Percentiles rank a stretch among this genome's conserved stretches.
Evolutionary conservation across 2,888 invertebrate species (phyloP).

Genomic region (Alloscopus bannaensis): DNA sequence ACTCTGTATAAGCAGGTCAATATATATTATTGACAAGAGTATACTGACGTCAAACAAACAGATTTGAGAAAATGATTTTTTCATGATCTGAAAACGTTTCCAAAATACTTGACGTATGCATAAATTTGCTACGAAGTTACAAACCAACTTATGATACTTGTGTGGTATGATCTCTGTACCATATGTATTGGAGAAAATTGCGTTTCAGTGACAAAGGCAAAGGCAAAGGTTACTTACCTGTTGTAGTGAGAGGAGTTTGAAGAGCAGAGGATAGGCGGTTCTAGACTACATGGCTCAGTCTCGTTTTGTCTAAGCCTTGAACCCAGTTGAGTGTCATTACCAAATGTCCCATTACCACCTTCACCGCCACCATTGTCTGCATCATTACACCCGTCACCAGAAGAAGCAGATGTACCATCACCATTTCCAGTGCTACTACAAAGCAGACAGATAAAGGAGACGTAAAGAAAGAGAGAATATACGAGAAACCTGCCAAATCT

Average conservation of each 20-base stretch:
- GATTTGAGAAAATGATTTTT: no score
- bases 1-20: no score
- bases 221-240: conserved; percentile 64
- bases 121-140: no score
- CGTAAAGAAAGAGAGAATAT: not conserved
- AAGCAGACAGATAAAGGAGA: conserved; percentile 24
- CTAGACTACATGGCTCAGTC: conserved; percentile 68
- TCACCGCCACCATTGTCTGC: conserved; percentile 42
- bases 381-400: conserved; percentile 42
- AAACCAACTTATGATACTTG: no score
- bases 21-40: no score
- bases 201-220: conserved; percentile 34
- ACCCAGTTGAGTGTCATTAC: conserved; percentile 54
- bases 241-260: conserved; percentile 63
- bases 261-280: conserved; percentile 67
- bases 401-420: conserved; percentile 30
- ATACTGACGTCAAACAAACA: no score
- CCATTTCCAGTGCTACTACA: conserved; percentile 44
- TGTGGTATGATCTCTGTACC: no score
- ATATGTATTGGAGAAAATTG: not conserved
- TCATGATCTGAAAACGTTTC: no score
- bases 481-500: not conserved
- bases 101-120: no score
- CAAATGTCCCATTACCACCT: conserved; percentile 59
- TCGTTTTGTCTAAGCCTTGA: conserved; percentile 59